Evolutionary conservation across 2,113 vertebrate species (phyloP), one percentile per base, ranked within the genome.

Genomic region (Calypte anna): DNA sequence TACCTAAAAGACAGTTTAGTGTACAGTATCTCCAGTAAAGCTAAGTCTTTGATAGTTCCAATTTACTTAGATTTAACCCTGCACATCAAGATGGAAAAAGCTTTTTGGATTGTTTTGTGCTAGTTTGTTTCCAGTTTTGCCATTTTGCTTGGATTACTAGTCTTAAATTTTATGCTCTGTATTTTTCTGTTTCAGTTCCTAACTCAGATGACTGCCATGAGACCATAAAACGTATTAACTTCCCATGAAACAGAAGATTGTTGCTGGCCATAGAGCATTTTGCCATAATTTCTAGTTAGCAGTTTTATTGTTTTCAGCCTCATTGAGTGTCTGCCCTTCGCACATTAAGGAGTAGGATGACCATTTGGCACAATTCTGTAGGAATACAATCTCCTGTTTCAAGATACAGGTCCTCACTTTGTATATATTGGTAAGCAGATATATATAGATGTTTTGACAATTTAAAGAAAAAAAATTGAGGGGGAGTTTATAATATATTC

Each of bases 161-260:
- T 76, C 20, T 57, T 77, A 30, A 58, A 43, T 81, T 83, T 81
- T 74, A 25, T 1, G 1, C 14, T 66, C 6, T 61, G 3, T 44
- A 27, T 1, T 0, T 36, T 94, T 94, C 46, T 86, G 20, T 5
- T 77, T 95, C 27, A 81, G 19, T 21, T 91, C 6, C 23, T 61
- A 44, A 73, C 16, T 81, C 55, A 66, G 36, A 53, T 33, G 17
- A 50, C 46, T 54, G 5, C 46, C 38, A 40, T 46, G 14, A 53
- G 4, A 80, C 3, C n/a, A 77, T 28, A 83, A 94, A 94, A 76
- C 24, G 1, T 5, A 68, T 36, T 7, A 79, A 53, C 8, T 82
- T 76, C 17, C 23, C 0, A 0, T 14, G 28, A 48, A 83, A 80
- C 2, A 0, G 57, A 72, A 17, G 21, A 31, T 7, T 38, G 5